phyloP scores from a whole-genome alignment of 2,888 invertebrate species.

The Chymomyza amoena region DNA sequence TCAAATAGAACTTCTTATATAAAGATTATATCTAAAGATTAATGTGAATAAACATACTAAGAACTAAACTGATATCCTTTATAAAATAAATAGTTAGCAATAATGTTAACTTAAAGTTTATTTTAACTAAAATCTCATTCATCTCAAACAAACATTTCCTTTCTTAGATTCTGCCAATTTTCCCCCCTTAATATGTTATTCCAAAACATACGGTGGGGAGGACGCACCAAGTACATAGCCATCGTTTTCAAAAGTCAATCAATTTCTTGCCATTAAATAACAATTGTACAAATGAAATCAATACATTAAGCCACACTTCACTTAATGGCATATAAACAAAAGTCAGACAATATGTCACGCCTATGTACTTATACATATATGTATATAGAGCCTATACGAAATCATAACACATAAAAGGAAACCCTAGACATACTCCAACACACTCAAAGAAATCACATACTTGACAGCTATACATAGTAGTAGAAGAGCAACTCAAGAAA shows the following conservation, averaged over 20 bases:
- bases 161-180: no score
- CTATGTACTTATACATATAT: not conserved
- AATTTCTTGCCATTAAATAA: constrained; percentile 54
- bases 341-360: constrained; percentile 15
- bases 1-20: no score
- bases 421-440: constrained; percentile 38
- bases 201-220: no score
- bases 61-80: no score
- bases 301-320: constrained; percentile 31
- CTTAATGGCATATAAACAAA: constrained; percentile 29
- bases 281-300: constrained; percentile 29
- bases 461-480: constrained; percentile 28
- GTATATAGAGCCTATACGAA: not conserved
- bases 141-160: no score
- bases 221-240: not conserved
- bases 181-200: no score
- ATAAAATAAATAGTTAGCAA: no score
- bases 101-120: no score
- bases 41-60: no score
- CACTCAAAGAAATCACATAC: constrained; percentile 25
- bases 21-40: no score
- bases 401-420: constrained; percentile 20
- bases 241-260: constrained; percentile 14
- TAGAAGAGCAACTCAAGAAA: constrained; percentile 8
- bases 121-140: no score